These are phyloP conservation scores for Pyrocephalus nanus DNA, from an alignment of 2,797 vertebrate genomes.

Conservation along the genomic window DNA sequence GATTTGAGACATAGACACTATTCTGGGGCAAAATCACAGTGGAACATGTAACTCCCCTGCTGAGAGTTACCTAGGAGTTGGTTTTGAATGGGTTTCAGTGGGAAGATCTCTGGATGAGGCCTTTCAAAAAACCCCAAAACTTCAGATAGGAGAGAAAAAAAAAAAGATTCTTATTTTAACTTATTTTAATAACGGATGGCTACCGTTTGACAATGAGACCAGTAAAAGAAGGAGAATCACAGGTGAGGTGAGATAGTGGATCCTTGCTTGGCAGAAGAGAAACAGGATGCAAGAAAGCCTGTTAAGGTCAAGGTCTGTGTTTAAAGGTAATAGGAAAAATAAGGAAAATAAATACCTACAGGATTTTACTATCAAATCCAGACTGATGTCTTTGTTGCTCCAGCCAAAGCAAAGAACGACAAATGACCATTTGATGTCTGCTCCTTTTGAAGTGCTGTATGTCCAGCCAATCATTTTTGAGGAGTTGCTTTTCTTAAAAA, in stretches of 20 bases:
- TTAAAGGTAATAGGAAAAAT: no score
- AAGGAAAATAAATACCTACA: no score
- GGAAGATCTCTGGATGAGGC: neutral
- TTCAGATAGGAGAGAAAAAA: neutral
- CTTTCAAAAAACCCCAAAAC: neutral
- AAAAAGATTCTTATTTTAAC: no score
- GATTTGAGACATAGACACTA: neutral
- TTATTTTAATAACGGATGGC: no score
- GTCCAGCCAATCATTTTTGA: neutral
- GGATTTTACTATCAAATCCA: neutral
- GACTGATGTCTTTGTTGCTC: fast-evolving
- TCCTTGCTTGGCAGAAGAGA: no score
- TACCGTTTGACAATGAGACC: no score
- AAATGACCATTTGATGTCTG: neutral
- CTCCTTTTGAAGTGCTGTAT: neutral
- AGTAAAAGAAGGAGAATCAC: no score
- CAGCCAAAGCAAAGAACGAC: neutral
- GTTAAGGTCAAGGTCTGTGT: no score
- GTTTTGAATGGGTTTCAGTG: neutral
- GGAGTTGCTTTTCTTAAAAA: neutral
- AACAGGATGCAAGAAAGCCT: no score
- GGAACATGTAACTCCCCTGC: neutral
- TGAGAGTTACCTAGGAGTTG: neutral
- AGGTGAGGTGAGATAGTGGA: no score
- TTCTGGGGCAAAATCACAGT: neutral